Evolutionary conservation across 2,797 vertebrate species (phyloP), one percentile per base, ranked within the genome.

Genomic region (Helarctos malayanus): DNA sequence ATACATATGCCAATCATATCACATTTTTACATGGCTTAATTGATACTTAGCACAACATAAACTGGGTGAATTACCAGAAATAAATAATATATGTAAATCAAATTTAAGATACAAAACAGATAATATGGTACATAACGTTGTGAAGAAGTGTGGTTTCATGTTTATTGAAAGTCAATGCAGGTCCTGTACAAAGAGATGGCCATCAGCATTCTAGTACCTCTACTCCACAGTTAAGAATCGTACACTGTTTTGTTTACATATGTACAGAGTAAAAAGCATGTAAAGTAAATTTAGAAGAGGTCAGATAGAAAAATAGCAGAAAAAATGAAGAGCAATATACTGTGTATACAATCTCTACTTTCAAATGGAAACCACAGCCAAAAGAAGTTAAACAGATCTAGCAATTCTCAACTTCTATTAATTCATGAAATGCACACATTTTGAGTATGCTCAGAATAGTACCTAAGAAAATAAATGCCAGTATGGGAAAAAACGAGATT

Each of bases 181-280:
- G 98, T 99, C 99, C 99, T 99, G 99, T 99, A 99, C 99, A 99
- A 99, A 99, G 99, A 99, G 99, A 99, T 99, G 99, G 99, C 99
- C 99, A 98, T 98, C 98, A 98, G 98, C 98, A 98, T 97, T 99
- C 99, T 99, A 99, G 99, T 99, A 99, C 99, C 98, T 99, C 99
- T 99, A 99, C 98, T 98, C 98, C 98, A 99, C 97, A 98, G 98
- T 98, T 99, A 99, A 99, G 99, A 99, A 99, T 98, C 98, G 97
- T 99, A 99, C 96, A 99, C 97, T 98, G 98, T 98, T 98, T 99
- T 99, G 99, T 99, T 99, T 99, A 99, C 99, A 99, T 99, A 99
- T 99, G 98, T 99, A 99, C 99, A 99, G 76, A 98, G 97, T 97
- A 96, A 96, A 94, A 98, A 97, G 96, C 98, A 95, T 93, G 98